Evolutionary conservation across 2,888 invertebrate genomes (phyloP).

Genomic region (Polyploca ridens): DNA sequence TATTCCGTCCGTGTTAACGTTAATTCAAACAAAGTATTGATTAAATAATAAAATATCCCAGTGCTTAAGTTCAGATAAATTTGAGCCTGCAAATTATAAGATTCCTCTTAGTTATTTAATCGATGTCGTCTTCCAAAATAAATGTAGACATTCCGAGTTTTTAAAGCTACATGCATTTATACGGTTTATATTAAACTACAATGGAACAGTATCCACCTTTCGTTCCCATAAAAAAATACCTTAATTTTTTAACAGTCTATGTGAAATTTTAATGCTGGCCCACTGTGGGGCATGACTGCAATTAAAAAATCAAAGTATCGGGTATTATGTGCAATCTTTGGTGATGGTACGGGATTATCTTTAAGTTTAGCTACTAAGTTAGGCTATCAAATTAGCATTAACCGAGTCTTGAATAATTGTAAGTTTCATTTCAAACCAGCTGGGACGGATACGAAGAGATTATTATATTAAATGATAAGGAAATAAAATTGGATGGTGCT

Average conservation of each 20-base stretch:
- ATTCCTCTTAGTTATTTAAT: conserved; percentile 50
- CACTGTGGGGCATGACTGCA: conserved; percentile 77
- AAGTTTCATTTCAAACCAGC: conserved; percentile 81
- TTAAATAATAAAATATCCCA: conserved; percentile 38
- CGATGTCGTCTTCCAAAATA: conserved; percentile 74
- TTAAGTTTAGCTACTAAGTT: conserved; percentile 66
- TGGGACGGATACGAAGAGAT: conserved; percentile 46
- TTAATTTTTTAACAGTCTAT: conserved; percentile 81
- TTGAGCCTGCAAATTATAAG: conserved; percentile 39
- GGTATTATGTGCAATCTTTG: conserved; percentile 94
- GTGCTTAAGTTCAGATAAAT: conserved; percentile 44
- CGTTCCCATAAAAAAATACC: conserved; percentile 71
- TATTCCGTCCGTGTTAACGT: conserved; percentile 72
- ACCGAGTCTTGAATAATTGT: conserved; percentile 57
- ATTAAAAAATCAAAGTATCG: conserved; percentile 87
- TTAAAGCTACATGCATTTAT: conserved; percentile 41
- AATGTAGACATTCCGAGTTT: conserved; percentile 60
- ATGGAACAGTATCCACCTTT: conserved; percentile 54
- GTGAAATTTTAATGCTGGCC: conserved; percentile 62
- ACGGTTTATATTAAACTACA: conserved; percentile 52
- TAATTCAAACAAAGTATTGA: conserved; percentile 12
- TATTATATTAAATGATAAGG: conserved; percentile 31
- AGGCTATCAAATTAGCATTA: conserved; percentile 57
- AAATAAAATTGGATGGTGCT: conserved; percentile 64
- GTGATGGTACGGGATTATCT: conserved; percentile 86